phyloP scores from a whole-genome alignment of 2,113 vertebrate genomes.

The Atlantisia rogersi region DNA sequence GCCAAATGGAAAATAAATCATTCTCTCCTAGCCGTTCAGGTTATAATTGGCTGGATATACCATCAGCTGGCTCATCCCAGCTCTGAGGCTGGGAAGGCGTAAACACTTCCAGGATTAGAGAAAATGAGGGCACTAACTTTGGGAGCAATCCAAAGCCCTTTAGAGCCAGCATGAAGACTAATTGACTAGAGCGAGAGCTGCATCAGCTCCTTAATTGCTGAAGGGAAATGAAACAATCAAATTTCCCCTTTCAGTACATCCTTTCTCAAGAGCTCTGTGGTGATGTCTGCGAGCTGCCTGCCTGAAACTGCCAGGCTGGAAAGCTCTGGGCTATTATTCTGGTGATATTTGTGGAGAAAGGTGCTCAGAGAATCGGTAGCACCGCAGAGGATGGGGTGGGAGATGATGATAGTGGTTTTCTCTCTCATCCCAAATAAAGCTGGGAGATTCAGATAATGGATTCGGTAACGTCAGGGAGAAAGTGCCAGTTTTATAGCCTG shows the following conservation, averaged over 20 bases:
- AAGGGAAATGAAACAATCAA: neutral
- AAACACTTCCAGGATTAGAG: slow-evolving; percentile 52
- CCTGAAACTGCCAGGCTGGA: neutral
- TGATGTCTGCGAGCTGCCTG: neutral
- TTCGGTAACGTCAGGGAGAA: neutral
- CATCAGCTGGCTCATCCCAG: neutral
- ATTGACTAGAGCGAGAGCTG: slow-evolving; percentile 31
- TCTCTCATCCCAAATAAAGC: neutral
- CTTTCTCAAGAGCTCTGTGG: neutral
- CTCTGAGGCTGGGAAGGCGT: slow-evolving; percentile 1
- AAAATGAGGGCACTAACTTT: slow-evolving; percentile 53
- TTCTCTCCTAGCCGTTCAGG: neutral
- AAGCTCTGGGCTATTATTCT: neutral
- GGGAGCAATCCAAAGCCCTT: slow-evolving; percentile 54
- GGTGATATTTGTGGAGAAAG: neutral
- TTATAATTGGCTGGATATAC: slow-evolving; percentile 28
- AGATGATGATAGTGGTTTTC: neutral
- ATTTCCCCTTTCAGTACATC: neutral
- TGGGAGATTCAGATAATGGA: neutral
- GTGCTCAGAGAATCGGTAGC: neutral
- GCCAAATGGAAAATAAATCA: slow-evolving; percentile 55
- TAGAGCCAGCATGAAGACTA: neutral
- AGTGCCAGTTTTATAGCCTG: neutral
- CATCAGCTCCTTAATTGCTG: slow-evolving; percentile 52
- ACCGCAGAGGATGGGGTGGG: neutral